Evolutionary conservation across 1,140 invertebrate species (phyloP).

Genomic region (Lycorma delicatula): DNA sequence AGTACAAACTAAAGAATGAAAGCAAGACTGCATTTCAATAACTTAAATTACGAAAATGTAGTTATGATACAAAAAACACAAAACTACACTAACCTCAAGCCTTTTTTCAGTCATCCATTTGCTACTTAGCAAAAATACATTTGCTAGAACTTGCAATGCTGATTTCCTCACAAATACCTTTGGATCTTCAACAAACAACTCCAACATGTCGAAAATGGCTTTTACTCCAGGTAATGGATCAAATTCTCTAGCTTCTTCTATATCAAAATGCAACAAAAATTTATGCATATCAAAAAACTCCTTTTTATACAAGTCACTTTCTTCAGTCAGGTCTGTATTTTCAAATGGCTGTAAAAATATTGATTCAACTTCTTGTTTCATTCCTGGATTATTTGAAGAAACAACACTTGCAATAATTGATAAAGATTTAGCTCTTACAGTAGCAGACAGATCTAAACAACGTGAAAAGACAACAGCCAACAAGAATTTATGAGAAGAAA

Average conservation of each 20-base stretch:
- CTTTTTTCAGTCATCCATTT: slow-evolving; percentile 34
- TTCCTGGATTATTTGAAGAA: slow-evolving; percentile 32
- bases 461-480: slow-evolving; percentile 42
- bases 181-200: slow-evolving; percentile 43
- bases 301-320: slow-evolving; percentile 1
- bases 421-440: slow-evolving; percentile 49
- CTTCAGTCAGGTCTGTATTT: slow-evolving; percentile 12
- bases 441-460: slow-evolving; percentile 46
- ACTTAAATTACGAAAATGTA: not conserved
- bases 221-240: slow-evolving; percentile 37
- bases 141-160: slow-evolving; percentile 44
- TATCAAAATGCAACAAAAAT: slow-evolving; percentile 24
- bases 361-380: slow-evolving; percentile 35
- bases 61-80: not conserved
- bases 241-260: slow-evolving; percentile 15
- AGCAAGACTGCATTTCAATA: too few relatives aligned
- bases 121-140: slow-evolving; percentile 33
- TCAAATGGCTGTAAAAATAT: slow-evolving; percentile 38
- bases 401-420: slow-evolving; percentile 43
- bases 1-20: too few relatives aligned
- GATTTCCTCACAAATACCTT: slow-evolving; percentile 49
- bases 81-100: slow-evolving; percentile 36
- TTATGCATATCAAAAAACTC: slow-evolving; percentile 18
- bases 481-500: slow-evolving; percentile 39
- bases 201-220: slow-evolving; percentile 40